Conservation (phyloP, 2,113 vertebrate genomes). For the Pseudopipra pipra region DNA sequence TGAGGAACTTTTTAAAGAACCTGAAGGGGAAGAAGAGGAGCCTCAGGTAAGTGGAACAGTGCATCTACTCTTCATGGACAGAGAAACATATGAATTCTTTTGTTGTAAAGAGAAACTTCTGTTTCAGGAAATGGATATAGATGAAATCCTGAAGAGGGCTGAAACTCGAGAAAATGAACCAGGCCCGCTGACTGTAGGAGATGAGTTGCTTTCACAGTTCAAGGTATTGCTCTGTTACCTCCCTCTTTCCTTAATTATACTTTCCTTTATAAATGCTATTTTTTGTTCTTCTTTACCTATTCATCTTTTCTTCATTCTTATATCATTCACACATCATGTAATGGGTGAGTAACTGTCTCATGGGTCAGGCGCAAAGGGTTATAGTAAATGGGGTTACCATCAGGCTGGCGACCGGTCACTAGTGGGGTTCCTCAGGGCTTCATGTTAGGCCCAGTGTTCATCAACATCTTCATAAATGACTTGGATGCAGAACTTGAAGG, state of each 20-base stretch:
- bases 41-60: conserved; percentile 81
- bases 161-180: conserved; percentile 95
- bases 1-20: conserved; percentile 98
- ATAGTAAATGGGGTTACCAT: neutral
- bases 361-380: neutral
- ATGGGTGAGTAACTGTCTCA: neutral
- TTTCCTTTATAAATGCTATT: neutral
- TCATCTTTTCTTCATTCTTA: neutral
- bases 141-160: conserved; percentile 94
- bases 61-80: neutral
- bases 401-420: neutral
- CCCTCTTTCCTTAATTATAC: neutral
- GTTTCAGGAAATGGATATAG: conserved; percentile 95
- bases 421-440: neutral
- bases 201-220: conserved; percentile 94
- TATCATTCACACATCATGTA: neutral
- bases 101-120: conserved; percentile 27
- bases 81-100: neutral
- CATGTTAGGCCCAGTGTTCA: neutral
- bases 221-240: conserved; percentile 79
- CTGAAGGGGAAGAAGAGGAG: conserved; percentile 94
- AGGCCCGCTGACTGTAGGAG: conserved; percentile 92
- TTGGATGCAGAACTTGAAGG: neutral
- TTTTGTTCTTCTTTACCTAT: neutral
- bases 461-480: neutral